Percentiles rank a stretch among this genome's conserved stretches.
Evolutionary conservation across 1,140 invertebrate genomes (phyloP).

Genomic region (Anastatus disparis): DNA sequence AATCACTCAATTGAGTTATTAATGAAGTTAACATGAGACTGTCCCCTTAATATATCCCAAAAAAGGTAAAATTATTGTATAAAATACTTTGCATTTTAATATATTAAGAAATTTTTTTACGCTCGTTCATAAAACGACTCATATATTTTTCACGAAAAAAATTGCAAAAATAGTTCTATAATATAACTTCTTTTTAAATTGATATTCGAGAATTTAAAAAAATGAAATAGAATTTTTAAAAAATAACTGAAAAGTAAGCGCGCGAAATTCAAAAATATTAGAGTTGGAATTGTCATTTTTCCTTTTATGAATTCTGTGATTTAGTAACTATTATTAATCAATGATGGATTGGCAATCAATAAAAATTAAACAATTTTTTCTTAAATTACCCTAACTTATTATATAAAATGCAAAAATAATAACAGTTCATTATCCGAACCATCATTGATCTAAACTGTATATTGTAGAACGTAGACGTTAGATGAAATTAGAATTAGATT

Average conservation of each 20-base stretch:
- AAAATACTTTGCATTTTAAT: neutral
- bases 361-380: neutral
- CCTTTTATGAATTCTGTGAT: slow-evolving; percentile 32
- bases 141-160: no score
- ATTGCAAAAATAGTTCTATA: no score
- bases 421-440: slow-evolving; percentile 4
- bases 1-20: neutral
- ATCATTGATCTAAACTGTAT: slow-evolving; percentile 14
- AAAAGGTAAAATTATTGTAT: no score
- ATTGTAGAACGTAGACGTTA: slow-evolving; percentile 31
- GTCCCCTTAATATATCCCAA: slow-evolving; percentile 37
- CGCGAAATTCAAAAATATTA: neutral
- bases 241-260: no score
- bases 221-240: no score
- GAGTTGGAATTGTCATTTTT: neutral
- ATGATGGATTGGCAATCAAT: slow-evolving; percentile 7
- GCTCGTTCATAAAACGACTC: neutral
- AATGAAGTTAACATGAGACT: no score
- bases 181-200: no score
- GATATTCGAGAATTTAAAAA: no score
- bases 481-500: slow-evolving; percentile 17
- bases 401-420: neutral
- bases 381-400: neutral
- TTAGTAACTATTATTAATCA: slow-evolving; percentile 16
- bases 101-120: slow-evolving; percentile 11